Evolutionary conservation across 2,797 vertebrate genomes (phyloP).

Genomic region (Lerista edwardsae): DNA sequence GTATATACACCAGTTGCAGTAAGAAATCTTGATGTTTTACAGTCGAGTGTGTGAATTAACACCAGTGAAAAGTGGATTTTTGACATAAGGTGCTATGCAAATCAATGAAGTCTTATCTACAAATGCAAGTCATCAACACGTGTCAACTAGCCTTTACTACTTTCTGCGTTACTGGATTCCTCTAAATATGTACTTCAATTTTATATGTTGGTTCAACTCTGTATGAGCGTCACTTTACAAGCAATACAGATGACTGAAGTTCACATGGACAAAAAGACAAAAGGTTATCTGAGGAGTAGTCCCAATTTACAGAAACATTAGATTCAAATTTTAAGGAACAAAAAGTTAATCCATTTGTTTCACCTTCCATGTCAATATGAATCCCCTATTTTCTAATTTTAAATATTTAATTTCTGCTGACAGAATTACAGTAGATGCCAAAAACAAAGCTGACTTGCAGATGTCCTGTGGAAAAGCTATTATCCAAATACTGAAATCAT

Average conservation of each 20-base stretch:
- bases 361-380: neutral
- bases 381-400: neutral
- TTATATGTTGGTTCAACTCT: neutral
- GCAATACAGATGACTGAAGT: neutral
- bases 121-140: neutral
- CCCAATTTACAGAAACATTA: neutral
- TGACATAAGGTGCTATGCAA: neutral
- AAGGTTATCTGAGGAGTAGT: neutral
- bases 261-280: neutral
- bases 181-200: neutral
- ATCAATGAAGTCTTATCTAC: neutral
- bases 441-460: neutral
- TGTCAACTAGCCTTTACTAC: neutral
- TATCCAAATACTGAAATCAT: too few relatives aligned
- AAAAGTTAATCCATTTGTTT: neutral
- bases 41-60: neutral
- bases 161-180: neutral
- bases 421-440: neutral
- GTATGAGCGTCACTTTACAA: neutral
- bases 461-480: neutral
- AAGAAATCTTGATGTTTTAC: neutral
- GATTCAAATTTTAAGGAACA: neutral
- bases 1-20: neutral
- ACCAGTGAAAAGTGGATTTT: neutral
- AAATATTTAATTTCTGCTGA: neutral